Base-by-base conservation (phyloP, 2,888 invertebrate genomes). In the Phaonia tiefii region DNA sequence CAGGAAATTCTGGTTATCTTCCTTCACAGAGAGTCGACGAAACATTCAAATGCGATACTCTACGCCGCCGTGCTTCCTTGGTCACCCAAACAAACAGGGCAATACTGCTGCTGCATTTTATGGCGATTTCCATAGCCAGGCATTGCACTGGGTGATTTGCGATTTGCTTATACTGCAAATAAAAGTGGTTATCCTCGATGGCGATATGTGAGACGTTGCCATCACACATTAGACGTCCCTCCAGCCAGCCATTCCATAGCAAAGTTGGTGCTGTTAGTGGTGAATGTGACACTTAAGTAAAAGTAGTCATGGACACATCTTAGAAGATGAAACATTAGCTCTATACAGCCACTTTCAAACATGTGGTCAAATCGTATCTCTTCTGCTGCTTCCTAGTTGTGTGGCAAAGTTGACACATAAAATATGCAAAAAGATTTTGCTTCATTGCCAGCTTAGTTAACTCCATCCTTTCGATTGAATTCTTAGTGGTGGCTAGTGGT, bases 1-100 rank as follows among this genome's bases (percentile, higher is more conserved):
- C 79, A 79, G 74, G 79, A 75, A 74, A 74, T 79, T 74, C 79
- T 75, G 66, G 79, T 75, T 75, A 71, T 73, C 26, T 73, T n/a
- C 58, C 58, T 11, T 44, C 42, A 15, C 39, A 51, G 15, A 54
- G 13, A 31, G 31, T 31, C 31, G n/a, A 3, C 31, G 31, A 31
- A 5, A 31, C 8, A 31, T n/a, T n/a, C n/a, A n/a, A n/a, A n/a
- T n/a, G n/a, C n/a, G n/a, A n/a, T 31, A 31, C 31, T 31, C 31
- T 31, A 31, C 31, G 31, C 31, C 31, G 8, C 8, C 31, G 8
- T 8, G 8, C 31, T 31, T 5, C 31, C 8, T 3, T 31, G 31
- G 31, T 31, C 31, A 8, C 31, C n/a, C n/a, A 31, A 5, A 31
- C 4, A 4, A 37, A 13, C 13, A 22, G 25, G n/a, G 25, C n/a